These are phyloP conservation scores for Tineola bisselliella DNA, from an alignment of 2,888 invertebrate genomes.

Conservation along the genomic window DNA sequence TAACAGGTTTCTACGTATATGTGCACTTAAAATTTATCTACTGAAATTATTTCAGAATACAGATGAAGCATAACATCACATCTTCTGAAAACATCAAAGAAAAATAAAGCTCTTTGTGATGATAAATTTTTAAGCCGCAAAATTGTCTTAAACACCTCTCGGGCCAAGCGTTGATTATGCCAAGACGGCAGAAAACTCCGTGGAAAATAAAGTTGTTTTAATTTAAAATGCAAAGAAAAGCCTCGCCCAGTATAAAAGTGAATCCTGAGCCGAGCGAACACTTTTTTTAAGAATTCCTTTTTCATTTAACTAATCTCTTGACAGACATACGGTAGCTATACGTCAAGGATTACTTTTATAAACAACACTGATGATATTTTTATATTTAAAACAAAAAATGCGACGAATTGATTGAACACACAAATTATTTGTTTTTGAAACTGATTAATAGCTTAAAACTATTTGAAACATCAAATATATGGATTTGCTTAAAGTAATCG, in stretches of 20 bases:
- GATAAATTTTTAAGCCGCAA: constrained; percentile 41
- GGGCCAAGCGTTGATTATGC: constrained; percentile 49
- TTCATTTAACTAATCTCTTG: constrained; percentile 48
- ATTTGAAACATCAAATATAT: too few relatives aligned
- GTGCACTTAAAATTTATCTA: not conserved
- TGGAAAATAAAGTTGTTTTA: constrained; percentile 59
- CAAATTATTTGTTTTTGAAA: too few relatives aligned
- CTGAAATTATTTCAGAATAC: too few relatives aligned
- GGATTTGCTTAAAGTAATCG: too few relatives aligned
- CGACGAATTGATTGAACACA: too few relatives aligned
- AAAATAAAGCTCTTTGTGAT: constrained; percentile 36
- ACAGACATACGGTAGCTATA: constrained; percentile 30
- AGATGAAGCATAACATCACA: too few relatives aligned
- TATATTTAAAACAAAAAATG: constrained; percentile 12
- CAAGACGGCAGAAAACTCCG: constrained; percentile 49
- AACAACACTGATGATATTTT: too few relatives aligned
- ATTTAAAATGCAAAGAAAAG: constrained; percentile 61
- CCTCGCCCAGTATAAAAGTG: constrained; percentile 22
- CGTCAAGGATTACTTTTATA: constrained; percentile 20
- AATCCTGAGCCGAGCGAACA: constrained; percentile 27
- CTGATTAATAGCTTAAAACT: too few relatives aligned
- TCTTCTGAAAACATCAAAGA: constrained; percentile 39
- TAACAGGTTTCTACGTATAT: too few relatives aligned
- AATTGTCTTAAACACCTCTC: constrained; percentile 56
- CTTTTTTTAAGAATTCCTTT: constrained; percentile 37